Conservation (phyloP, 2,797 vertebrate species). For the Dermochelys coriacea region DNA sequence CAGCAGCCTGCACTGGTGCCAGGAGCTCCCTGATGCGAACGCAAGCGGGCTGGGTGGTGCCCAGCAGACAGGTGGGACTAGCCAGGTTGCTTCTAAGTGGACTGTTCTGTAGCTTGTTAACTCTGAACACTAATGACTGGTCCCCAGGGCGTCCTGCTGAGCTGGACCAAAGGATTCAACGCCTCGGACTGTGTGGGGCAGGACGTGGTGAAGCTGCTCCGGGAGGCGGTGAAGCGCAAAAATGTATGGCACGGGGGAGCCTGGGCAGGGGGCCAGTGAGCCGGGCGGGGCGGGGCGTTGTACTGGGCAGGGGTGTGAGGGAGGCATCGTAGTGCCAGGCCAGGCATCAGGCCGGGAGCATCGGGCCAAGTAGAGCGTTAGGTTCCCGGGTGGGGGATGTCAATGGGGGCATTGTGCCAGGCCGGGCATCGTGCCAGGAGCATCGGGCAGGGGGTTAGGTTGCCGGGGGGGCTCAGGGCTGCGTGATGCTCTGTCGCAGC, state of each 20-base stretch:
- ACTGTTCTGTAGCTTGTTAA: neutral
- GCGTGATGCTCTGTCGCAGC: neutral
- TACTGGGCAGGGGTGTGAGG: neutral
- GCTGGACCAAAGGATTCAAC: constrained; percentile 91
- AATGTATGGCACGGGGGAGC: constrained; percentile 73
- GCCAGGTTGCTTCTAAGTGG: no score
- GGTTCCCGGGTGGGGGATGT: no score
- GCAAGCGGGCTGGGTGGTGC: no score
- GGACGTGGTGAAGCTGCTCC: constrained; percentile 86
- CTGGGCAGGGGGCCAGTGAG: neutral
- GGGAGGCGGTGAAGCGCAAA: constrained; percentile 83
- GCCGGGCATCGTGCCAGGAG: no score
- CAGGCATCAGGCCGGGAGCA: neutral
- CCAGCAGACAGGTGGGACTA: no score
- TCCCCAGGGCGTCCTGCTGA: constrained; percentile 88
- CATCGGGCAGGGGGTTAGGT: no score
- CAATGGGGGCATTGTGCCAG: no score
- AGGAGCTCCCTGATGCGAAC: no score
- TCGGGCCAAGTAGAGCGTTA: no score
- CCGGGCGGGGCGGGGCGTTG: neutral
- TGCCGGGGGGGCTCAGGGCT: neutral
- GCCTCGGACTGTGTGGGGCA: constrained; percentile 86
- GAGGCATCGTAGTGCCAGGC: no score
- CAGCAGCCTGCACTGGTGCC: neutral
- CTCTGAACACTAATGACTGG: neutral